phyloP scores from a whole-genome alignment of 2,888 invertebrate species.

The Danaus chrysippus region DNA sequence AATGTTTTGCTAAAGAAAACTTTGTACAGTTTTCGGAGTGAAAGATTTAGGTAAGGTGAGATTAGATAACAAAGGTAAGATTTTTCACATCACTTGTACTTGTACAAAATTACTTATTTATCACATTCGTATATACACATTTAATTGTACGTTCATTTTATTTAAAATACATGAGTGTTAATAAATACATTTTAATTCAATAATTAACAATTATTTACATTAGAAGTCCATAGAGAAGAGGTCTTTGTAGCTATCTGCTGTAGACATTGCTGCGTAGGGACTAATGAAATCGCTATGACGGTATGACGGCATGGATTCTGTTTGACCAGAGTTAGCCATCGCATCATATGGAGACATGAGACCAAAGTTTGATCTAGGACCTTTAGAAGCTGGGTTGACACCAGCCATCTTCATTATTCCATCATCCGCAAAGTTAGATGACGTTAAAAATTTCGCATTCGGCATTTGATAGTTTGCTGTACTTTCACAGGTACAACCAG shows the following conservation, averaged over 20 bases:
- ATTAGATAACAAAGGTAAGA: no score
- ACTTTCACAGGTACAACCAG: constrained; percentile 23
- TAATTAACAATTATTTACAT: no score
- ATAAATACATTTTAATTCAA: no score
- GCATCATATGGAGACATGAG: constrained; percentile 41
- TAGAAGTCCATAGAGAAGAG: constrained; percentile 39
- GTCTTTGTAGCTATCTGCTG: constrained; percentile 45
- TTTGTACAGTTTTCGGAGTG: no score
- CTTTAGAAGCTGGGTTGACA: constrained; percentile 16
- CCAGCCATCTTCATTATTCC: constrained; percentile 30
- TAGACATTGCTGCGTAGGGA: constrained; percentile 46
- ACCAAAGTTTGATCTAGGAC: constrained; percentile 29
- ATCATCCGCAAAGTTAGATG: constrained; percentile 37
- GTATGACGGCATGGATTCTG: constrained; percentile 18
- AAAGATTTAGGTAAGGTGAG: no score
- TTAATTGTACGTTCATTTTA: no score
- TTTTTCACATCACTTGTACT: no score
- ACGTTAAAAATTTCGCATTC: constrained; percentile 40
- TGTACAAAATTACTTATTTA: no score
- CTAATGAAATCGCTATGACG: constrained; percentile 52
- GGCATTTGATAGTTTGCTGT: constrained; percentile 34
- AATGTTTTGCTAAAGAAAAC: no score
- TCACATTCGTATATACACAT: no score
- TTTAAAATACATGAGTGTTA: no score
- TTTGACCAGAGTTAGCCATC: constrained; percentile 22